Evolutionary conservation across 23 tunicate species (phyloP).

Genomic region (Ciona savignyi): DNA sequence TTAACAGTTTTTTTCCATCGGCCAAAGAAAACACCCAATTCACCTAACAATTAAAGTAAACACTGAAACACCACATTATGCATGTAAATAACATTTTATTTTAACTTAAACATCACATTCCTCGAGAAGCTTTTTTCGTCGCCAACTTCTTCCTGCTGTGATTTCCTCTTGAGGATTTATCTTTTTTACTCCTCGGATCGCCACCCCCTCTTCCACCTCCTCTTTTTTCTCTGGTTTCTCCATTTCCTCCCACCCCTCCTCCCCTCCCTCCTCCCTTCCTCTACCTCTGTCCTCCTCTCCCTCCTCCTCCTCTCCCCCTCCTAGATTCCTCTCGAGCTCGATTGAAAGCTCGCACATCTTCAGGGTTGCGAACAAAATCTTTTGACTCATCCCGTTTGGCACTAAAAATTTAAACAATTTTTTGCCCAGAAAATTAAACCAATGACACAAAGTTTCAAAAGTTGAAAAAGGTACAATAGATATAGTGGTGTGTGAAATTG

Average conservation of each 20-base stretch:
- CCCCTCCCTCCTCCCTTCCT: background rate
- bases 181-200: background rate
- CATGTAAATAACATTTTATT: too few relatives aligned
- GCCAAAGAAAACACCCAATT: too few relatives aligned
- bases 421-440: too few relatives aligned
- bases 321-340: conserved; percentile 21
- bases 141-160: conserved; percentile 77
- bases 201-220: background rate
- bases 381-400: background rate
- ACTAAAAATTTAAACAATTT: too few relatives aligned
- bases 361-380: conserved; percentile 72
- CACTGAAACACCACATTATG: too few relatives aligned
- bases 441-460: too few relatives aligned
- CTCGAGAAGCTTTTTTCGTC: conserved; percentile 46
- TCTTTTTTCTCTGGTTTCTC: background rate
- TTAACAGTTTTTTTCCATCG: too few relatives aligned
- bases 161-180: conserved; percentile 37
- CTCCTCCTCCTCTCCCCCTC: conserved; percentile 14
- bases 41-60: too few relatives aligned
- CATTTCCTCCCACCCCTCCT: too few relatives aligned
- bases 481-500: too few relatives aligned
- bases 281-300: conserved; percentile 11
- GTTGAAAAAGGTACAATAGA: too few relatives aligned
- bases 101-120: too few relatives aligned
- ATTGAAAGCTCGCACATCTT: conserved; percentile 35